A percentile compares a stretch with the other conserved stretches of the same genome.
Conservation (phyloP, 2,113 vertebrate genomes). For the Merops nubicus region DNA sequence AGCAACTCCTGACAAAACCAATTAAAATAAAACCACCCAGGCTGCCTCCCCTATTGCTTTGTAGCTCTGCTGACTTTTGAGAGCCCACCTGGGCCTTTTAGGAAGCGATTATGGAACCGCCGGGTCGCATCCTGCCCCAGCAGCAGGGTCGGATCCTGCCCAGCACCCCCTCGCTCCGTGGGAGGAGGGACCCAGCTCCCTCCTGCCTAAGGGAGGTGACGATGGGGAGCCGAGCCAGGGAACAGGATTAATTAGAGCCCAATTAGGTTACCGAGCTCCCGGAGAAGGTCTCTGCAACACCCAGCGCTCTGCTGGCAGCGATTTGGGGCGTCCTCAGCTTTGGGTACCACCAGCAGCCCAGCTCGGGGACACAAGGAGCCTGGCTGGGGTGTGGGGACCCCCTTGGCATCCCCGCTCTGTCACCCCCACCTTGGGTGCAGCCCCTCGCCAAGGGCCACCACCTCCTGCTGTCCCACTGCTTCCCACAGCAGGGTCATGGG, state of each 20-base stretch:
- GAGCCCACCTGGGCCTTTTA: conserved; percentile 59
- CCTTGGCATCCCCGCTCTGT: background rate
- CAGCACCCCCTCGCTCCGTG: background rate
- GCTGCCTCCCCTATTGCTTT: conserved; percentile 6
- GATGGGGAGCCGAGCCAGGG: background rate
- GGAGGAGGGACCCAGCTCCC: background rate
- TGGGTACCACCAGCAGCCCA: background rate
- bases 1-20: conserved; percentile 42
- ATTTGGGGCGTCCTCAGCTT: background rate
- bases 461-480: background rate
- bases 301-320: background rate
- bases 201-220: accelerated
- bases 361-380: background rate
- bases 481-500: background rate
- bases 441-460: background rate
- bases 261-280: background rate
- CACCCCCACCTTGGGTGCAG: accelerated
- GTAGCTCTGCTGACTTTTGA: background rate
- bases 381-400: background rate
- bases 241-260: conserved; percentile 10
- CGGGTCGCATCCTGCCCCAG: background rate
- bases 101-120: background rate
- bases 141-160: accelerated
- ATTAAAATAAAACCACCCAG: background rate
- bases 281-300: background rate